Evolutionary conservation across 2,797 vertebrate genomes (phyloP), one percentile per base, ranked within the genome.

Genomic region (Sebastiscus albofasciatus): DNA sequence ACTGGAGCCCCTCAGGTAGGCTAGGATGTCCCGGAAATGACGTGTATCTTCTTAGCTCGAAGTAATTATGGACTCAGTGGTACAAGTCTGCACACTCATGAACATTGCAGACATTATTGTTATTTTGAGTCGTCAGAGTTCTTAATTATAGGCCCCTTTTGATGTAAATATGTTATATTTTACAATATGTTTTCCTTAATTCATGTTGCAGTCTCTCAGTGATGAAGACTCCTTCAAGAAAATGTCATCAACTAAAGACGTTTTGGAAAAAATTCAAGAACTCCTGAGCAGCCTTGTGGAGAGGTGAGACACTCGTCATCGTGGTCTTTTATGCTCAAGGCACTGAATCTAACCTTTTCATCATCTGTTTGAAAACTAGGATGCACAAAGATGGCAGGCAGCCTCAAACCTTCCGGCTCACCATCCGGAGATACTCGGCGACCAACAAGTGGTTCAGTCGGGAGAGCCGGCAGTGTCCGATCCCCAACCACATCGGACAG

Each of bases 151-250:
- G n/a, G 13, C n/a, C 16, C 20, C 7, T 49, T 39, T 61, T 72
- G n/a, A 49, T 31, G 9, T 10, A 0, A 52, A 52, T 0, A n/a
- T 52, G 4, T 52, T 52, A n/a, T 33, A 46, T 64, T 62, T 76
- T 16, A 27, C 42, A 5, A 5, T 46, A 8, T 11, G n/a, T 42
- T 31, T 67, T 2, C 14, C 22, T 65, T 52, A 65, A 34, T 49
- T 39, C 22, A 16, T 79, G 64, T 90, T 85, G 88, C 81, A 99
- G 98, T 98, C 98, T 75, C 95, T 99, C 70, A 99, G 98, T 78
- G 96, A 98, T 82, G 98, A 99, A 95, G 97, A 99, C 86, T 97
- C 98, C 65, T 97, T 99, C 90, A 97, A 95, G 90, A 98, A 97
- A 80, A 97, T 97, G 29, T 96, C 96, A 24, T 95, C 96, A 1